These are phyloP conservation scores for Alcis repandata DNA, from an alignment of 2,888 invertebrate genomes.

Conservation along the genomic window DNA sequence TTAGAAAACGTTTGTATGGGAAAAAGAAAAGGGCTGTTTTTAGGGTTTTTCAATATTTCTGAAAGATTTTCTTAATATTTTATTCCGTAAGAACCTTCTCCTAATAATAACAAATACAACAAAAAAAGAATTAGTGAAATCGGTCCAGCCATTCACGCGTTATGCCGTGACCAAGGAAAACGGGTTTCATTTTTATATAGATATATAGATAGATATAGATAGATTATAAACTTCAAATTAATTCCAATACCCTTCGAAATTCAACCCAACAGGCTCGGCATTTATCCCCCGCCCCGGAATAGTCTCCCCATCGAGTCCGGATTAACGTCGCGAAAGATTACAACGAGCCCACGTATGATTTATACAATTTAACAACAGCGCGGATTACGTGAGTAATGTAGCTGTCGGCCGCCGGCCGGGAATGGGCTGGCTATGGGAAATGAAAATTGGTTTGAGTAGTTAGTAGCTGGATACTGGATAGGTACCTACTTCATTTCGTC, in stretches of 20 bases:
- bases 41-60: too few relatives aligned
- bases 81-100: too few relatives aligned
- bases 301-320: constrained; percentile 47
- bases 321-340: constrained; percentile 74
- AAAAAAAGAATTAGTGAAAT: too few relatives aligned
- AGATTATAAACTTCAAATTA: too few relatives aligned
- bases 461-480: neutral
- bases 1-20: too few relatives aligned
- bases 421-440: neutral
- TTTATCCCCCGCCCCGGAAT: constrained; percentile 47
- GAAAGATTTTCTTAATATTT: too few relatives aligned
- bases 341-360: constrained; percentile 65
- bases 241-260: neutral
- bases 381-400: constrained; percentile 44
- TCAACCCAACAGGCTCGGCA: neutral
- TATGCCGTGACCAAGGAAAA: too few relatives aligned
- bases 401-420: neutral
- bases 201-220: too few relatives aligned
- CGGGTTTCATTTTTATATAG: too few relatives aligned
- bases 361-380: constrained; percentile 61
- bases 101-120: too few relatives aligned
- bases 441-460: constrained; percentile 11
- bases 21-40: too few relatives aligned
- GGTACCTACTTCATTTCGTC: neutral
- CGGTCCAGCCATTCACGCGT: too few relatives aligned